Evolutionary conservation across 2,113 vertebrate species (phyloP).

Genomic region (Raja brachyura): DNA sequence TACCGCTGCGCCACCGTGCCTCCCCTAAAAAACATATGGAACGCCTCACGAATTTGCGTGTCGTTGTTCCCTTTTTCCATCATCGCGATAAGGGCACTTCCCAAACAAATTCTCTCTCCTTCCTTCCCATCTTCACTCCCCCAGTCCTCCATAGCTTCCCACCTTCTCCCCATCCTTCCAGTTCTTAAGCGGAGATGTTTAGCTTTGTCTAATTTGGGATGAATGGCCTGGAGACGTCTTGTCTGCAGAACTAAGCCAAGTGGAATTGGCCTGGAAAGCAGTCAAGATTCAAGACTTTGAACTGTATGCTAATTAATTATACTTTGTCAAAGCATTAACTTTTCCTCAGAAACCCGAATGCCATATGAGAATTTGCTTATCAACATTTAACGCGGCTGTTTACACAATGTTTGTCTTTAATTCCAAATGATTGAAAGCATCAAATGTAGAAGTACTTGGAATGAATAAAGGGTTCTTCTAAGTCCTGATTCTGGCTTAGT

Average conservation of each 20-base stretch:
- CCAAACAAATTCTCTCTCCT: too few species aligned
- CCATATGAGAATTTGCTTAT: neutral
- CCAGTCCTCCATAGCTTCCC: too few species aligned
- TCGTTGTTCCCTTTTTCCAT: neutral
- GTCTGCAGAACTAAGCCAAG: neutral
- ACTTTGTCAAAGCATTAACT: neutral
- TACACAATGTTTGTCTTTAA: neutral
- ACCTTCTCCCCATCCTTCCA: too few species aligned
- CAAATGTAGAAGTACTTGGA: neutral
- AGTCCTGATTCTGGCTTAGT: neutral
- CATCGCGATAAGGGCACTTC: too few species aligned
- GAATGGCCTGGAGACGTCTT: neutral
- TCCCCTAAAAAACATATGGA: neutral
- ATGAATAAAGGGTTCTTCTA: neutral
- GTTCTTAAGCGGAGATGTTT: neutral
- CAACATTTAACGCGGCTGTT: neutral
- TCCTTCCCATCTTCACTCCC: too few species aligned
- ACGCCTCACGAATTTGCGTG: slow-evolving; percentile 31
- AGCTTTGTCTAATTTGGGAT: neutral
- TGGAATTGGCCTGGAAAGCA: neutral
- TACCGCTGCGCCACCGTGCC: too few species aligned
- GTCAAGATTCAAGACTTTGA: neutral
- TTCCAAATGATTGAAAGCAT: neutral
- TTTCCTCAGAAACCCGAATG: neutral
- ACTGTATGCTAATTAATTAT: neutral